A percentile compares a stretch with the other conserved stretches of the same genome.
phyloP scores from a whole-genome alignment of 2,797 vertebrate genomes.

The Sternotherus odoratus region DNA sequence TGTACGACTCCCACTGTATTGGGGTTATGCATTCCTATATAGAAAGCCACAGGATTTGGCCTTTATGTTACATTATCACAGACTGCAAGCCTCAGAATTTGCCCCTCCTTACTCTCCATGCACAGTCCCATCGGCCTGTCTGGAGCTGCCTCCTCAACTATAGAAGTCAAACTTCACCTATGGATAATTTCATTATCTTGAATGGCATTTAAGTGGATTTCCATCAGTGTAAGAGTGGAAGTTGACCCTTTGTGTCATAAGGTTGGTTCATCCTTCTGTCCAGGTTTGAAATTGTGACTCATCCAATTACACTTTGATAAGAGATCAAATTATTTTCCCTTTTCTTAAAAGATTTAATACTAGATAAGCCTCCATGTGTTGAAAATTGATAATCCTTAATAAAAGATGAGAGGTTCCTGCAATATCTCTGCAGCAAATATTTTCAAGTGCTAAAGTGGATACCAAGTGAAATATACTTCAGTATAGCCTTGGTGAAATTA shows the following conservation, averaged over 20 bases:
- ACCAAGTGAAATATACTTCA: neutral
- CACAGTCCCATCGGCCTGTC: no score
- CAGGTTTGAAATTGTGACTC: constrained; percentile 9
- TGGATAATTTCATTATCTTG: constrained; percentile 28
- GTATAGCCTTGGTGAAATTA: neutral
- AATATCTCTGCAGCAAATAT: constrained; percentile 4
- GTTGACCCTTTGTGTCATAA: neutral
- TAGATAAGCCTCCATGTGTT: constrained; percentile 11
- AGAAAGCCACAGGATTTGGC: neutral
- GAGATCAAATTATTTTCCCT: neutral
- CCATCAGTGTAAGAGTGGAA: constrained; percentile 32
- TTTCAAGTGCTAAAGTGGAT: neutral
- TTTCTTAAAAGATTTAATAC: neutral
- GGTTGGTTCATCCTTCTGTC: neutral
- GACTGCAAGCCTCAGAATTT: no score
- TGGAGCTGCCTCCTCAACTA: no score
- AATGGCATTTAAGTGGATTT: constrained; percentile 39
- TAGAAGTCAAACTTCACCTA: no score
- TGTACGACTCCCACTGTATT: neutral
- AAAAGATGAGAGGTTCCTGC: neutral
- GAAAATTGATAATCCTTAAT: neutral
- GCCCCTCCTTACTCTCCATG: no score
- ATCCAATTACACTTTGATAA: neutral
- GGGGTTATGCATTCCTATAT: neutral
- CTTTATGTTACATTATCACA: neutral